A percentile compares a stretch with the other conserved stretches of the same genome.
phyloP scores from a whole-genome alignment of 2,888 invertebrate species.

The Eutolmus rufibarbis region DNA sequence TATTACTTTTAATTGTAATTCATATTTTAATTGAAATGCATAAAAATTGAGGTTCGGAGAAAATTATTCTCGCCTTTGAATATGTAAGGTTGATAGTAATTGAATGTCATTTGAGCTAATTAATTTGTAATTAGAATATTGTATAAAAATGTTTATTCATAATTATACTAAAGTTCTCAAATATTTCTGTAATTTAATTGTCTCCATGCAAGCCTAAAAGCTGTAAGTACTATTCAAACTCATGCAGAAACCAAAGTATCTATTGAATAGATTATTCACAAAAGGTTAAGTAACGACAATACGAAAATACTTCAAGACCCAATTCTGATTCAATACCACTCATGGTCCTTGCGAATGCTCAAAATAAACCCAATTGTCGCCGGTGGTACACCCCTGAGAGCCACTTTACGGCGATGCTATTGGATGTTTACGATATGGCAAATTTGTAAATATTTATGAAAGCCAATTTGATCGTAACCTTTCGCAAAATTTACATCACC shows the following conservation, averaged over 20 bases:
- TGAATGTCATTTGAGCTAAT: no score
- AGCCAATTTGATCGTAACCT: neutral
- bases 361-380: neutral
- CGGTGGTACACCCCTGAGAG: neutral
- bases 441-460: constrained; percentile 8
- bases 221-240: neutral
- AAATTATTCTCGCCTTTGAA: no score
- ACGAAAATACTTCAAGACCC: neutral
- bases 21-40: no score
- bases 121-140: no score
- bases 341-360: neutral
- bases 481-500: neutral
- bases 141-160: no score
- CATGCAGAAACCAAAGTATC: neutral
- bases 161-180: no score
- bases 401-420: neutral
- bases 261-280: neutral
- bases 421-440: neutral
- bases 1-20: no score
- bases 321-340: neutral
- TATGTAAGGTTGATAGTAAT: no score
- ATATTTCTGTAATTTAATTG: no score
- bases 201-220: neutral
- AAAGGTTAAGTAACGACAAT: neutral
- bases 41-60: no score